phyloP scores from a whole-genome alignment of 2,113 vertebrate species.

The Danio rerio region GRCz12tu NC_133191.1:2135001-2135500 shows the following conservation, averaged over 20 bases:
- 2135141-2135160: neutral
- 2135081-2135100: no score
- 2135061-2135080: no score
- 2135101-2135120: no score
- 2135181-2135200: neutral
- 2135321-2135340: slow-evolving; percentile 2
- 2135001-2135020: no score
- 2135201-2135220: neutral
- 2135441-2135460: neutral
- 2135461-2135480: slow-evolving; percentile 55
- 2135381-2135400: slow-evolving; percentile 66
- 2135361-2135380: slow-evolving; percentile 56
- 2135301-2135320: slow-evolving; percentile 29
- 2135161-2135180: neutral
- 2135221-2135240: neutral
- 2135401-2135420: slow-evolving; percentile 36
- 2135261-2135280: neutral
- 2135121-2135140: neutral
- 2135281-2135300: slow-evolving; percentile 1
- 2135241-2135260: neutral
- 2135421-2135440: no score
- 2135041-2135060: no score
- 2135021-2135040: no score
- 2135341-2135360: slow-evolving; percentile 23
- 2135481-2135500: slow-evolving; percentile 53